Evolutionary conservation across 2,888 invertebrate species (phyloP), one percentile per base, ranked within the genome.

Genomic region (Zelleria hepariella): DNA sequence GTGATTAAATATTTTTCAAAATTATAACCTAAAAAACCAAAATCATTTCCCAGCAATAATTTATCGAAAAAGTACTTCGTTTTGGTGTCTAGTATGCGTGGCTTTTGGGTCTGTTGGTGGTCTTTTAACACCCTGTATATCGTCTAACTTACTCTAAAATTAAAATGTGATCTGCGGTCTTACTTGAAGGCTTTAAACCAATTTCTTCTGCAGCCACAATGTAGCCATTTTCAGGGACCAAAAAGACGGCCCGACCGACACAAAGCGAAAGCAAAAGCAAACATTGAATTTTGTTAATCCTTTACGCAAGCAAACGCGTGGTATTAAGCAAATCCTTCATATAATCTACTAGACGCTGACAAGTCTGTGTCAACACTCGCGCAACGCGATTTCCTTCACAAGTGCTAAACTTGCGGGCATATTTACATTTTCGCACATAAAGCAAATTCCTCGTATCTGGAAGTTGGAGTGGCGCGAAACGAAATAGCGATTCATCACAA

Each of bases 341-440:
- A 82, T 86, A 86, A 85, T 84, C 85, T 78, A 81, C 76, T 82
- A 76, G 71, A 82, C 82, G 79, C 79, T 80, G 80, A 75, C 80
- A 77, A 77, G 81, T 79, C 79, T 80, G 77, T 77, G 84, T 81
- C 84, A 84, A 86, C 86, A 84, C 78, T 78, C 75, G 68, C 73
- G 71, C 72, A 74, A 78, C 77, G 78, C 74, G 82, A 83, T 84
- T 86, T 82, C 77, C 81, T 82, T 74, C 66, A 74, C 73, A 74
- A 75, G 77, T 75, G 69, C 71, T 68, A 75, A 83, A 85, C 77
- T 84, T 82, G 74, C 68, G 70, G 68, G 70, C 76, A 76, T 86
- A 86, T 86, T 86, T 85, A 85, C 86, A 86, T 86, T 85, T 86
- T 82, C 80, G 80, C 82, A 85, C 79, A 82, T 81, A 80, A 82